Conservation (phyloP, 2,888 invertebrate genomes). For the Lithophane socia region DNA sequence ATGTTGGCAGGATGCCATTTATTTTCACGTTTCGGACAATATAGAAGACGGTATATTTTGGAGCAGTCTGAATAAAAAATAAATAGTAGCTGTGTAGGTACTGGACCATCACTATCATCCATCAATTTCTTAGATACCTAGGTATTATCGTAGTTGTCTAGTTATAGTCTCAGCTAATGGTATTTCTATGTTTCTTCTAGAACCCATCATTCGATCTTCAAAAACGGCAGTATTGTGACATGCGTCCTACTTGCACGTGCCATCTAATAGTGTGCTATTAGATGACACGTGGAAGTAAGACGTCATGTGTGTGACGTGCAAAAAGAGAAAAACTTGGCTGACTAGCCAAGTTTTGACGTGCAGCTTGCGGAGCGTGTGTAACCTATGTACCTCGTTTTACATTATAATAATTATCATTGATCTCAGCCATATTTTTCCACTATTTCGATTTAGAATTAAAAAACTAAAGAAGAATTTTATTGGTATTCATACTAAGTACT, state of each 20-base stretch:
- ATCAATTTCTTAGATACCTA: slow-evolving; percentile 9
- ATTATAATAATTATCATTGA: too few species aligned
- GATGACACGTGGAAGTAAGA: too few species aligned
- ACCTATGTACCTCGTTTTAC: too few species aligned
- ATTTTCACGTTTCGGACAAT: slow-evolving; percentile 6
- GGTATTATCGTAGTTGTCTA: not conserved
- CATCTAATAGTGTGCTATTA: too few species aligned
- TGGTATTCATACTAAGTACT: not conserved
- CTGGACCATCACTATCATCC: not conserved
- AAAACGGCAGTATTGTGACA: too few species aligned
- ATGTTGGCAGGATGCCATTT: not conserved
- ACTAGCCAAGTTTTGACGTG: too few species aligned
- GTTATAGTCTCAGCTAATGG: not conserved
- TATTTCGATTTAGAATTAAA: not conserved
- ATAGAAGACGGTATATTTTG: not conserved
- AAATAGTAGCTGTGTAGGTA: not conserved
- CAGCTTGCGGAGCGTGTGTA: too few species aligned
- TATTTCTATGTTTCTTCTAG: too few species aligned
- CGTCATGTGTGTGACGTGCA: too few species aligned
- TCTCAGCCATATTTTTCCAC: not conserved
- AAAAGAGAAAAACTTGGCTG: too few species aligned
- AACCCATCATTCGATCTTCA: too few species aligned
- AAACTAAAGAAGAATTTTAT: not conserved
- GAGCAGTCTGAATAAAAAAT: not conserved
- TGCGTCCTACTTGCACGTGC: too few species aligned